Percentiles rank a stretch among this genome's conserved stretches.
These are phyloP conservation scores for Glareola pratincola DNA, from an alignment of 2,113 vertebrate genomes.

Conservation along the genomic window DNA sequence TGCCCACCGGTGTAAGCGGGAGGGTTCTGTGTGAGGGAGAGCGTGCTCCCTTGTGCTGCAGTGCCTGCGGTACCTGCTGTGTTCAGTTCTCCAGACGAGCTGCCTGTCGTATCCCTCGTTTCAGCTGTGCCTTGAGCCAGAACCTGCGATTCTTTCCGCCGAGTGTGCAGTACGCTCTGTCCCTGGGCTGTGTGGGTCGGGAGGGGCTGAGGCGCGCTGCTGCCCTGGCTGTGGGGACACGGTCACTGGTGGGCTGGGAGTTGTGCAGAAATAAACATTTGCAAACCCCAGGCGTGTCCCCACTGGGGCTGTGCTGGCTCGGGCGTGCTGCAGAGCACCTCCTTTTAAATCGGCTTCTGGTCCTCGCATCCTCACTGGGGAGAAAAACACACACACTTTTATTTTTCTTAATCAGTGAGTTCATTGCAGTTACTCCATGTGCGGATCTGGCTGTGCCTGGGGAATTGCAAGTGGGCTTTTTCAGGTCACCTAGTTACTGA, in stretches of 20 bases:
- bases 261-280: not conserved
- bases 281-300: fast-evolving
- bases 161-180: fast-evolving
- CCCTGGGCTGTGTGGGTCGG: fast-evolving
- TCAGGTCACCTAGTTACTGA: not conserved
- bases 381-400: not conserved
- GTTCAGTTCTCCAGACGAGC: fast-evolving
- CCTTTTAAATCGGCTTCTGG: not conserved
- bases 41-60: fast-evolving
- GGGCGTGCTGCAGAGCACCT: fast-evolving
- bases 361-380: fast-evolving
- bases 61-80: fast-evolving
- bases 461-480: not conserved
- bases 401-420: fast-evolving
- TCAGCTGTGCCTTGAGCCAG: fast-evolving
- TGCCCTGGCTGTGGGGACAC: fast-evolving
- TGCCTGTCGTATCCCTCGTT: fast-evolving
- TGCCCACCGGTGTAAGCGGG: fast-evolving
- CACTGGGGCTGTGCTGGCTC: not conserved
- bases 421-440: fast-evolving
- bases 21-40: not conserved
- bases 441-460: fast-evolving
- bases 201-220: fast-evolving
- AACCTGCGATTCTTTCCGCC: fast-evolving
- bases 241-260: fast-evolving